Conservation (phyloP, 2,888 invertebrate species). For the Hermaeophaga mercurialis region DNA sequence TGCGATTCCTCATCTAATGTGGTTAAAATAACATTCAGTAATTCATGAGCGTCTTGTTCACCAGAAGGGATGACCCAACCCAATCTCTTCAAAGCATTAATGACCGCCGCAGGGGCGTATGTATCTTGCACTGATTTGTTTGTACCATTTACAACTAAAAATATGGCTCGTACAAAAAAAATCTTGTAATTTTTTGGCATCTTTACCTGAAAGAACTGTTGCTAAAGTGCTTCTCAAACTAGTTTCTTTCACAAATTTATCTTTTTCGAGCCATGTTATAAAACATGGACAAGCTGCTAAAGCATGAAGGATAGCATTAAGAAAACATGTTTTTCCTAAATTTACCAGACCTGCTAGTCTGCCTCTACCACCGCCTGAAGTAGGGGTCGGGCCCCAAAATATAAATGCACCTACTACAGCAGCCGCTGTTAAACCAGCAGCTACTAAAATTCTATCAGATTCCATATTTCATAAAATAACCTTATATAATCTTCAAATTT, state of each 20-base stretch:
- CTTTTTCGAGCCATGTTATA: slow-evolving; percentile 79
- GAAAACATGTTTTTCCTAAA: slow-evolving; percentile 90
- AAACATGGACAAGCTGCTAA: slow-evolving; percentile 86
- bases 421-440: slow-evolving; percentile 79
- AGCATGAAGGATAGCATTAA: slow-evolving; percentile 90
- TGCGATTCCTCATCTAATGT: slow-evolving; percentile 87
- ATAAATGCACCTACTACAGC: slow-evolving; percentile 84
- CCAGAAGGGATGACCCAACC: slow-evolving; percentile 89
- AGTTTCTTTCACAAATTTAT: slow-evolving; percentile 66
- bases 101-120: slow-evolving; percentile 69
- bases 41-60: slow-evolving; percentile 93
- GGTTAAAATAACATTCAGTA: slow-evolving; percentile 86
- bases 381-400: slow-evolving; percentile 76
- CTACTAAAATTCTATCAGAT: slow-evolving; percentile 76
- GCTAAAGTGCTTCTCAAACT: slow-evolving; percentile 76
- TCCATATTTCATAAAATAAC: slow-evolving; percentile 62
- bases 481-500: neutral
- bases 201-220: slow-evolving; percentile 74
- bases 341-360: slow-evolving; percentile 87
- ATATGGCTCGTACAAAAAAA: neutral
- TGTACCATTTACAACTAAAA: slow-evolving; percentile 72
- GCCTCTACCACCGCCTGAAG: slow-evolving; percentile 64
- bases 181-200: neutral
- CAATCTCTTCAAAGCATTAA: slow-evolving; percentile 74
- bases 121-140: slow-evolving; percentile 70